Base-by-base conservation (phyloP, 2,888 invertebrate species). In the Acronicta aceris region DNA sequence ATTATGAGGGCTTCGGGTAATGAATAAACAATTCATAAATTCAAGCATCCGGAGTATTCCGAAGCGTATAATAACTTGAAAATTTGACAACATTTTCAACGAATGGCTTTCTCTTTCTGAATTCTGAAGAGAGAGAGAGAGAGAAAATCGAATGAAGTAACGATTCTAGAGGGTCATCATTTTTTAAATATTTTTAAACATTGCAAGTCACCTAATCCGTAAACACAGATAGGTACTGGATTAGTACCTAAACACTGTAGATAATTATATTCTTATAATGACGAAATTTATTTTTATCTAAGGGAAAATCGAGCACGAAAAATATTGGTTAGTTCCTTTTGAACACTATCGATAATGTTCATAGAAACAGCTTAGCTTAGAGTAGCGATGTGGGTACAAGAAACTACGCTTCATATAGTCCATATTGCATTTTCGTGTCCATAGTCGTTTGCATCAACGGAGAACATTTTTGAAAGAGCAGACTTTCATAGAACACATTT, bases 21-120 rank as follows among this genome's bases (percentile, higher is more conserved):
- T 61, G 60, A 69, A 63, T 63, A 69, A 61, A 63, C 59, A 61
- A 57, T 70, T 73, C 70, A 65, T 61, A 51, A 16, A 56, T 47
- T n/a, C 21, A 42, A 43, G n/a, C 38, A 49, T 54, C 41, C 49
- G 43, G 3, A 27, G 45, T 43, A 50, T 53, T 54, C 41, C 49
- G 43, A 2, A 27, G 45, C 46, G 53, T 53, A 55, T 12, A 52
- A 64, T 71, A 47, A 64, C 40, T 41, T 33, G n/a, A 33, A 15
- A 42, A 46, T 47, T 63, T 16, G n/a, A 52, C 70, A 56, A 50
- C 6, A 13, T 56, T 51, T 45, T 12, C 33, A 33, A 33, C 33
- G 33, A 30, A 2, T 33, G 4, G 33, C 5, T 33, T 2, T 33
- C 33, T 33, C 30, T 30, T 0, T 12, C 12, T 33, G 33, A 33